phyloP scores from a whole-genome alignment of 2,888 invertebrate species.

The Mythimna pallens region DNA sequence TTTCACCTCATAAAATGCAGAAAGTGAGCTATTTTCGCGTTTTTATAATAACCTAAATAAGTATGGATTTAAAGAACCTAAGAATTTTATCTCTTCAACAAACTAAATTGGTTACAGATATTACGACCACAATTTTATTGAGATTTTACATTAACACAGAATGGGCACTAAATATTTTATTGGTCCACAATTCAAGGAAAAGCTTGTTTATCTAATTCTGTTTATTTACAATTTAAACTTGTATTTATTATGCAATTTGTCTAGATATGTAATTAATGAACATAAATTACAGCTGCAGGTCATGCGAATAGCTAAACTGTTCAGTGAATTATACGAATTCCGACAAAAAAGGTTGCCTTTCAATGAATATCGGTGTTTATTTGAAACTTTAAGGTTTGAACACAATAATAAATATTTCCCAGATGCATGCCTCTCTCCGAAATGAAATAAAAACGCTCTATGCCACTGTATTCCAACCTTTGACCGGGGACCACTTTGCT shows the following conservation, averaged over 20 bases:
- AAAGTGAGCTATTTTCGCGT: background rate
- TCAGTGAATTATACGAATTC: conserved; percentile 34
- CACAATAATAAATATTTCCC: conserved; percentile 5
- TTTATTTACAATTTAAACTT: conserved; percentile 44
- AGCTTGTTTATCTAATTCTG: conserved; percentile 39
- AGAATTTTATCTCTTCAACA: background rate
- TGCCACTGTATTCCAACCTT: too few relatives aligned
- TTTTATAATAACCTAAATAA: background rate
- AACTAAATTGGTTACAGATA: background rate
- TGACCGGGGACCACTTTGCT: too few relatives aligned
- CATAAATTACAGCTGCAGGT: conserved; percentile 42
- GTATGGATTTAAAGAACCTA: background rate
- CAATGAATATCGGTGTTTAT: conserved; percentile 4
- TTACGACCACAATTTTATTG: conserved; percentile 23
- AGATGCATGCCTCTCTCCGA: conserved; percentile 1
- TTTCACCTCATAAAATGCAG: too few relatives aligned
- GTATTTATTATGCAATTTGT: conserved; percentile 51
- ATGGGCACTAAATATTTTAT: conserved; percentile 37
- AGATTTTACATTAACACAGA: conserved; percentile 32
- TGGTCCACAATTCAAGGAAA: conserved; percentile 33
- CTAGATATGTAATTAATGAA: conserved; percentile 52
- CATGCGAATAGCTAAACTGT: conserved; percentile 22
- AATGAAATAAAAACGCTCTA: background rate
- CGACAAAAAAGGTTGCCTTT: conserved; percentile 27
- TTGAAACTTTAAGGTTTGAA: conserved; percentile 1